Base-by-base conservation (phyloP, 2,888 invertebrate genomes). In the Perdita meconis region DNA sequence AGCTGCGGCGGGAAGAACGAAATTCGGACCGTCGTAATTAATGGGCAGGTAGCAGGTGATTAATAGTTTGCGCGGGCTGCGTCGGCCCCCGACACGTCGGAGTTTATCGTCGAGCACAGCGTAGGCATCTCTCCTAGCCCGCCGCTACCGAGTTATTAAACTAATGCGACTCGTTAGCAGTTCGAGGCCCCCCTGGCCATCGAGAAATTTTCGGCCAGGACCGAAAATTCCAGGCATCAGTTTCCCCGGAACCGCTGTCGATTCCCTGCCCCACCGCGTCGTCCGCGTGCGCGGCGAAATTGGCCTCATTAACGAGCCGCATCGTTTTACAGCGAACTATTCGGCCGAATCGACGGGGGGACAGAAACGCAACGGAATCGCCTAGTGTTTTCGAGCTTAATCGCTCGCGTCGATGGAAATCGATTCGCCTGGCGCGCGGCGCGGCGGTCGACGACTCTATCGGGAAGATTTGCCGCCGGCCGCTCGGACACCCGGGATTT, bases 91-190 rank as follows among this genome's bases (percentile, higher is more conserved):
- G 68, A 75, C 70, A 66, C 65, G 71, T 53, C 40, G 51, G 61
- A 67, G 80, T 82, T 82, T 76, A 76, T 67, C 66, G 69, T 50
- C 34, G 67, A 66, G 57, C 61, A 55, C 56, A 55, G 57, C 64
- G 44, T 16, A 36, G 56, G 50, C 66, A 47, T 47, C 60, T 73
- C 57, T 67, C 59, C 40, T 64, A 30, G 69, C 71, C 42, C 77
- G 72, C 53, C 55, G 47, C 68, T 75, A 80, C 75, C 82, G 81
- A 86, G 85, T 86, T 88, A 87, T 88, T 86, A 84, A 86, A 84
- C 87, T 86, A 84, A 88, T 85, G 84, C 76, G 65, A 83, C 77
- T 84, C 81, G 81, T 83, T 84, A 83, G 65, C 55, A 69, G 68
- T 70, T 73, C 38, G 53, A 38, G 30, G 24, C 51, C 65, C 50